Conservation (phyloP, 2,888 invertebrate species). For the Coleophora deauratella region DNA sequence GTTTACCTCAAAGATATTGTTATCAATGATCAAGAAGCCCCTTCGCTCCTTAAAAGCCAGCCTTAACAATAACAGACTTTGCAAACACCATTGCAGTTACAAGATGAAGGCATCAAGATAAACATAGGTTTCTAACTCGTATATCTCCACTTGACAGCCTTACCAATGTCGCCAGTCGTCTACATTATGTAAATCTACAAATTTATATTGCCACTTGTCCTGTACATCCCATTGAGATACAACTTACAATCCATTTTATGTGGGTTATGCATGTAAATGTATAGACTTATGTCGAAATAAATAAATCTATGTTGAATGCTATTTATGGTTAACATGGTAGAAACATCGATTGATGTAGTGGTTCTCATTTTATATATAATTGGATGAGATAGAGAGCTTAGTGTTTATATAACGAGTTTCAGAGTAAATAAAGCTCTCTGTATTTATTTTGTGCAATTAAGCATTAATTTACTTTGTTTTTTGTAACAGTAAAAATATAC, state of each 20-base stretch:
- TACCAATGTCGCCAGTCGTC: constrained; percentile 45
- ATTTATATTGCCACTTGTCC: constrained; percentile 25
- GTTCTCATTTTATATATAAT: no score
- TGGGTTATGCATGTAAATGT: constrained; percentile 13
- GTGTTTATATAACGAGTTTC: no score
- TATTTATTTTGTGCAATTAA: no score
- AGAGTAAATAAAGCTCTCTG: no score
- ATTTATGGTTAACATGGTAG: no score
- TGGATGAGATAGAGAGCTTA: no score
- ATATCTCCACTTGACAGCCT: constrained; percentile 58
- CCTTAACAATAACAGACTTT: no score
- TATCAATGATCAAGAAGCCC: background rate
- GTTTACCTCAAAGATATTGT: background rate
- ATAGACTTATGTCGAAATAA: constrained; percentile 19
- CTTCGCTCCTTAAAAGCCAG: no score
- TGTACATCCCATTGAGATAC: constrained; percentile 15
- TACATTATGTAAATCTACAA: constrained; percentile 41
- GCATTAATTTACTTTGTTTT: no score
- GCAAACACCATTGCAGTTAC: background rate
- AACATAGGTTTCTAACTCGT: constrained; percentile 33
- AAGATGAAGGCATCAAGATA: constrained; percentile 2
- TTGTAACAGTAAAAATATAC: no score
- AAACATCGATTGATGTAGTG: no score
- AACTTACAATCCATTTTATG: constrained; percentile 25
- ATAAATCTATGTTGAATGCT: constrained; percentile 39